Percentiles rank a stretch among this genome's conserved stretches.
Conservation (phyloP, 2,797 vertebrate species). For the Tokudaia muenninki region DNA sequence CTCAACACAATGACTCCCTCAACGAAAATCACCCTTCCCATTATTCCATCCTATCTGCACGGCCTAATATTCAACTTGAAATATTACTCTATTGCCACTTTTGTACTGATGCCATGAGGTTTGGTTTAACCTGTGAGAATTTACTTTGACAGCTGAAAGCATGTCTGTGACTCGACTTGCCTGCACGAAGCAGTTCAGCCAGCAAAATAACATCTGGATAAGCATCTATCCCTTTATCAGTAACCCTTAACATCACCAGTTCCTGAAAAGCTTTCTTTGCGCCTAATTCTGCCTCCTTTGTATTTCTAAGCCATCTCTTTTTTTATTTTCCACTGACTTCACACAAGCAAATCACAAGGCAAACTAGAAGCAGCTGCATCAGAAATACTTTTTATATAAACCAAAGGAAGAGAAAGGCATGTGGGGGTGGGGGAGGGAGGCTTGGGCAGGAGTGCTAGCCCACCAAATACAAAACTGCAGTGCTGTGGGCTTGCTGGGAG, state of each 20-base stretch:
- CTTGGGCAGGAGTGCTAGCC: neutral
- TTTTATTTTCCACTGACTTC: slow-evolving; percentile 21
- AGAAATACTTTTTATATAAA: neutral
- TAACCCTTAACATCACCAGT: neutral
- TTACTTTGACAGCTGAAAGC: slow-evolving; percentile 62
- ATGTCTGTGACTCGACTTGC: slow-evolving; percentile 54
- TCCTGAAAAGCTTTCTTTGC: slow-evolving; percentile 29
- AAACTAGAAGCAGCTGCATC: neutral
- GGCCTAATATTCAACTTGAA: slow-evolving; percentile 49
- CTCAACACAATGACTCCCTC: neutral
- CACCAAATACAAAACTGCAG: slow-evolving; percentile 22
- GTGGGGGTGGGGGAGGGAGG: fast-evolving
- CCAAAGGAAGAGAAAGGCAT: neutral
- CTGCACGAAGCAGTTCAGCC: slow-evolving; percentile 50
- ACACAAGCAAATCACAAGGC: slow-evolving; percentile 9
- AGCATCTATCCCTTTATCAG: slow-evolving; percentile 25
- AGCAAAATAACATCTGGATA: neutral
- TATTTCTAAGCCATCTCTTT: slow-evolving; percentile 46
- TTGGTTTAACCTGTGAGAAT: slow-evolving; percentile 54
- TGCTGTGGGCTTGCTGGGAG: neutral
- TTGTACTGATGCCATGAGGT: slow-evolving; percentile 24
- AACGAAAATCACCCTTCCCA: neutral
- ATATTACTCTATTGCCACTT: slow-evolving; percentile 22
- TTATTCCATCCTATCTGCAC: neutral
- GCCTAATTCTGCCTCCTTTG: slow-evolving; percentile 4